A percentile compares a stretch with the other conserved stretches of the same genome.
Evolutionary conservation across 2,888 invertebrate genomes (phyloP).

Genomic region (Nemoura dubitans): DNA sequence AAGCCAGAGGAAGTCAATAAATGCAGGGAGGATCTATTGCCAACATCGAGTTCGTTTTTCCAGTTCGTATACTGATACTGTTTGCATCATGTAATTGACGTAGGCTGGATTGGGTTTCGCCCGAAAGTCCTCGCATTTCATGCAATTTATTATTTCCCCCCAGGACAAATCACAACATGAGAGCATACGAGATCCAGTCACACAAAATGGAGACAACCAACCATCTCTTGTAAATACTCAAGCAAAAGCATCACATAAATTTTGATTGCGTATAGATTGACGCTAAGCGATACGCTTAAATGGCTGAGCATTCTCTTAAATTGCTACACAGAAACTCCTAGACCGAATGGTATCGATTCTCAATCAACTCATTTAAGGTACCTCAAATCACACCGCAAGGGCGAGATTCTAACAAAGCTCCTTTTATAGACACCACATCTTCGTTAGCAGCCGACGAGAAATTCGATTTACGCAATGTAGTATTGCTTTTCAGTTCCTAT

Average conservation of each 20-base stretch:
- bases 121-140: not conserved
- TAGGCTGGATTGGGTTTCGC: not conserved
- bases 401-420: not conserved
- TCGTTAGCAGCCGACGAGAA: not conserved
- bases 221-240: not conserved
- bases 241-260: not conserved
- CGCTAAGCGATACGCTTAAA: not conserved
- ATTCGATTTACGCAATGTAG: not conserved
- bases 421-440: not conserved
- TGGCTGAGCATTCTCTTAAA: not conserved
- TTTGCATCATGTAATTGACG: not conserved
- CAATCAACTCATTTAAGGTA: slow-evolving; percentile 1
- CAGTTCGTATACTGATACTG: not conserved
- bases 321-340: not conserved
- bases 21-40: too few species aligned
- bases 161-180: not conserved
- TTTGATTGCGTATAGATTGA: not conserved
- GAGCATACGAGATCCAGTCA: not conserved
- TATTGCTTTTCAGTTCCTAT: not conserved
- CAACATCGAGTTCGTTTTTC: too few species aligned
- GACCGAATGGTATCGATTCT: not conserved
- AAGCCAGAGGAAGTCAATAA: too few species aligned
- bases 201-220: not conserved
- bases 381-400: not conserved
- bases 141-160: not conserved